Evolutionary conservation across 2,888 invertebrate species (phyloP).

Genomic region (Catotricha subobsoleta): DNA sequence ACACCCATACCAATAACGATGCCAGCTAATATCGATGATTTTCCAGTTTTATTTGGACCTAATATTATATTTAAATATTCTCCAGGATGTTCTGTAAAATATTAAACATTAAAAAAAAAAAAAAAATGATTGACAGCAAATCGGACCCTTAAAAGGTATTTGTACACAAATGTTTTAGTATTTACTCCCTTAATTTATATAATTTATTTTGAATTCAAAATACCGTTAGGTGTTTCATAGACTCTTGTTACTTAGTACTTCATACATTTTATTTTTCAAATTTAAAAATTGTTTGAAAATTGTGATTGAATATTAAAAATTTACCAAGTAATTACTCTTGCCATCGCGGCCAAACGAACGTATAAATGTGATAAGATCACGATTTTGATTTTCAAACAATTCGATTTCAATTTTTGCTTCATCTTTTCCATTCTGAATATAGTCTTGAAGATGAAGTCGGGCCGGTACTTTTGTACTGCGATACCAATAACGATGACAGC

Average conservation of each 20-base stretch:
- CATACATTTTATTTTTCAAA: too few relatives aligned
- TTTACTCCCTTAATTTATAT: too few relatives aligned
- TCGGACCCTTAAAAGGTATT: too few relatives aligned
- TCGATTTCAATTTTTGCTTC: constrained; percentile 55
- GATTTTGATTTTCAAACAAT: constrained; percentile 36
- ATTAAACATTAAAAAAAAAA: constrained; percentile 6
- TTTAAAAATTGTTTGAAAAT: too few relatives aligned
- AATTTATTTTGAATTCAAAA: too few relatives aligned
- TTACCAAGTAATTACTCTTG: constrained; percentile 17
- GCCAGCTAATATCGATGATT: constrained; percentile 82
- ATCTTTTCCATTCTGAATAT: constrained; percentile 52
- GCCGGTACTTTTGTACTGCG: constrained; percentile 38
- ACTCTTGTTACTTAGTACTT: too few relatives aligned
- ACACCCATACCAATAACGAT: constrained; percentile 78
- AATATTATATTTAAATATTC: constrained; percentile 72
- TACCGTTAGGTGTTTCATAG: too few relatives aligned
- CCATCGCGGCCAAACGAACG: constrained; percentile 25
- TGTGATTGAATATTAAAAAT: background rate
- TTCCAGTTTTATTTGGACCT: constrained; percentile 91
- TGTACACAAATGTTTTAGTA: too few relatives aligned
- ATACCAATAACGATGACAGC: constrained; percentile 82
- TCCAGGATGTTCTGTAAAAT: constrained; percentile 50
- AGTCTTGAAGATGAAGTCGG: constrained; percentile 42
- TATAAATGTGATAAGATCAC: constrained; percentile 37
- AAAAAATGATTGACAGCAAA: background rate